Evolutionary conservation across 2,888 invertebrate species (phyloP).

Genomic region (Conchocele bisecta): DNA sequence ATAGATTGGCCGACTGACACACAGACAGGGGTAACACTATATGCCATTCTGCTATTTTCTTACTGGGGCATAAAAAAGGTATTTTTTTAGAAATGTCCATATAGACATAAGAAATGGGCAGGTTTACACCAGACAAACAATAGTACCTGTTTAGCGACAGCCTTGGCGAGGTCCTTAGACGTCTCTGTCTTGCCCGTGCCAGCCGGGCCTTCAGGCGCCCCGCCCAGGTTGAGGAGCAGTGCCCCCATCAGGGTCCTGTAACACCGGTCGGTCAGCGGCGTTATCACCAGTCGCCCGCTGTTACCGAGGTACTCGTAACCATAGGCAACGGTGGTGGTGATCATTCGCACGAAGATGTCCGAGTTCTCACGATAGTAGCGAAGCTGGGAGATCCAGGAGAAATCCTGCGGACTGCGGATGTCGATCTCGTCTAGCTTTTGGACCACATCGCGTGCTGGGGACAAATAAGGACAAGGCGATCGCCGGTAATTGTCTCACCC

Average conservation of each 20-base stretch:
- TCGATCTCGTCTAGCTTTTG: slow-evolving; percentile 68
- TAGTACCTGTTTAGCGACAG: slow-evolving; percentile 81
- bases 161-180: slow-evolving; percentile 82
- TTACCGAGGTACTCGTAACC: slow-evolving; percentile 83
- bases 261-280: slow-evolving; percentile 82
- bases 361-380: slow-evolving; percentile 82
- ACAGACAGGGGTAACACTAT: no score
- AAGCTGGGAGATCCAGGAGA: slow-evolving; percentile 82
- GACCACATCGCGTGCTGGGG: slow-evolving; percentile 82
- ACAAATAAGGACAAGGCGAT: no score
- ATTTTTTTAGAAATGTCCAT: no score
- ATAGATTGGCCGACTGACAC: no score
- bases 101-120: no score
- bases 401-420: slow-evolving; percentile 76
- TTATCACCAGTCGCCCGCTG: slow-evolving; percentile 81
- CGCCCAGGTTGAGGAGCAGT: slow-evolving; percentile 80
- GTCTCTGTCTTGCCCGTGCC: slow-evolving; percentile 83
- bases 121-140: no score
- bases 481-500: no score
- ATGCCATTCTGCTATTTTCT: no score
- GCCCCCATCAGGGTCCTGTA: slow-evolving; percentile 83
- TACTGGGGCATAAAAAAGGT: no score
- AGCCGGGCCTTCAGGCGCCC: slow-evolving; percentile 82
- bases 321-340: slow-evolving; percentile 82
- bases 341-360: slow-evolving; percentile 79